Conservation (phyloP, 2,113 vertebrate genomes). For the Lonchura striata region DNA sequence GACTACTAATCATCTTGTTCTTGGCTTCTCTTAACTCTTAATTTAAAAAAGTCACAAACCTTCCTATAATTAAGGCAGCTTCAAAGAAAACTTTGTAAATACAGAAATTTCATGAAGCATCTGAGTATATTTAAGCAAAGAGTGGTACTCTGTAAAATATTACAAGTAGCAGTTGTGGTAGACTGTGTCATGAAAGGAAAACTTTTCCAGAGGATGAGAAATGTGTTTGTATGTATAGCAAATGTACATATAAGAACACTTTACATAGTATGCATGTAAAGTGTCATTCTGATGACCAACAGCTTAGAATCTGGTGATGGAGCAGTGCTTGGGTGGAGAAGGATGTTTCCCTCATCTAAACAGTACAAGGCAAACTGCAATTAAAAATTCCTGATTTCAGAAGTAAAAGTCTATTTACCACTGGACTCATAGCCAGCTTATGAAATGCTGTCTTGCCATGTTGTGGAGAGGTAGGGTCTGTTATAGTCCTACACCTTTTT, state of each 20-base stretch:
- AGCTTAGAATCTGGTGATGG: not conserved
- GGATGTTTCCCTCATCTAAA: not conserved
- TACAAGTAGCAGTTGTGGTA: not conserved
- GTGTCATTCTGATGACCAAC: not conserved
- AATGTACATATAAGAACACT: not conserved
- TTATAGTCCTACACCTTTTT: not conserved
- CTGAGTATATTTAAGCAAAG: not conserved
- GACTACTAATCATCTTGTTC: not conserved
- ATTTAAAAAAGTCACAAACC: not conserved
- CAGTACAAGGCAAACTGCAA: not conserved
- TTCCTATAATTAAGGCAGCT: not conserved
- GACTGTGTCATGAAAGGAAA: not conserved
- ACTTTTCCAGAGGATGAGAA: not conserved
- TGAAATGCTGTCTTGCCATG: not conserved
- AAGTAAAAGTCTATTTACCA: not conserved
- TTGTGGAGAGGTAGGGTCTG: not conserved
- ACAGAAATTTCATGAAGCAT: not conserved
- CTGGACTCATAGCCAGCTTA: not conserved
- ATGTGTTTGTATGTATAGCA: not conserved
- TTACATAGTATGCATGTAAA: not conserved
- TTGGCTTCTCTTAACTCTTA: conserved; percentile 7
- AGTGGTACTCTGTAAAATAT: not conserved
- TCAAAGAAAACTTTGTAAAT: not conserved
- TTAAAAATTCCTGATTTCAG: not conserved
- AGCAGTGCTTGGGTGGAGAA: not conserved